phyloP scores from a whole-genome alignment of 2,113 vertebrate species.

The Ancistrus triradiatus region DNA sequence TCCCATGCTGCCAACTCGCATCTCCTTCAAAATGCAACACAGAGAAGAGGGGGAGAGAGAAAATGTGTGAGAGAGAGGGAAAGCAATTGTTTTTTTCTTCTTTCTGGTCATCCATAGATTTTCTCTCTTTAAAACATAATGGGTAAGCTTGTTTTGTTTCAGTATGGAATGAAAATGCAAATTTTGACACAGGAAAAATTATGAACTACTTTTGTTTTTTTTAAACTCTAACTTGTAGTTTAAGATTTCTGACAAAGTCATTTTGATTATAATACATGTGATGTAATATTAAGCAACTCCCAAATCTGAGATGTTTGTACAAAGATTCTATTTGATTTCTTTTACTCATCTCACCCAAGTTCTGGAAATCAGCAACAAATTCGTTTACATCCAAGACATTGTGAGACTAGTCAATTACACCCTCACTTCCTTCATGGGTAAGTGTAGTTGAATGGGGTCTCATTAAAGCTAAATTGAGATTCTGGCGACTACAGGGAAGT shows the following conservation, averaged over 20 bases:
- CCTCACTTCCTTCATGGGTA: conserved; percentile 25
- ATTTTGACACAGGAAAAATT: conserved; percentile 33
- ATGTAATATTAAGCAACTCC: too few species aligned
- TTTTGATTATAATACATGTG: too few species aligned
- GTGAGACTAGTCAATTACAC: conserved; percentile 20
- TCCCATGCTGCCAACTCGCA: conserved; percentile 92
- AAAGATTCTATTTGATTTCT: too few species aligned
- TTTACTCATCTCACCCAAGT: too few species aligned
- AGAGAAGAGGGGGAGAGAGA: conserved; percentile 21
- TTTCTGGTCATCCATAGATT: conserved; percentile 61
- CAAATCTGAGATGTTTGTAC: too few species aligned
- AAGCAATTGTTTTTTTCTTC: conserved; percentile 63
- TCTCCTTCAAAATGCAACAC: conserved; percentile 87
- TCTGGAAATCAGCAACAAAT: conserved; percentile 18
- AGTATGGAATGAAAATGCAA: too few species aligned
- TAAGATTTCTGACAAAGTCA: too few species aligned
- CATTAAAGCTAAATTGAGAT: conserved; percentile 52
- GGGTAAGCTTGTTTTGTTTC: conserved; percentile 52
- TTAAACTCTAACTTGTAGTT: too few species aligned
- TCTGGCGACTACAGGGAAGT: conserved; percentile 39
- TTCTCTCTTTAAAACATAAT: conserved; percentile 76
- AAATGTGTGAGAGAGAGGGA: conserved; percentile 29
- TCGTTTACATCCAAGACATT: conserved; percentile 12
- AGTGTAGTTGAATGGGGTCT: conserved; percentile 41
- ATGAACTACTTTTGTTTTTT: background rate